Evolutionary conservation across 2,888 invertebrate species (phyloP).

Genomic region (Belgica antarctica): DNA sequence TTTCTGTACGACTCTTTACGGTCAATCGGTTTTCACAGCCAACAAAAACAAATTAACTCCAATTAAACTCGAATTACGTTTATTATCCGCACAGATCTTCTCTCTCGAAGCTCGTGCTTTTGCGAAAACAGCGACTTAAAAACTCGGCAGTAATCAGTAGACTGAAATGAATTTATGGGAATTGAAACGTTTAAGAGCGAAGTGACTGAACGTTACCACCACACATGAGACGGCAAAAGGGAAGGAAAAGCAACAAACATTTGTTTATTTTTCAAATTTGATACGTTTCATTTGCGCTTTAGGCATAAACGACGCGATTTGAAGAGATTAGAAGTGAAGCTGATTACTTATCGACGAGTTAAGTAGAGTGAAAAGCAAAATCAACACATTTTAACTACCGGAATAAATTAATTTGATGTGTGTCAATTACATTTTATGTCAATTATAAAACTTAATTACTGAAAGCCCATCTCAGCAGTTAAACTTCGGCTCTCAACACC

Average conservation of each 20-base stretch:
- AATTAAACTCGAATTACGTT: background rate
- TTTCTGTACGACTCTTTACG: no score
- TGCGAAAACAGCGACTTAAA: background rate
- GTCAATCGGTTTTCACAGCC: no score
- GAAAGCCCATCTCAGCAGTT: no score
- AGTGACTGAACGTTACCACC: conserved; percentile 9
- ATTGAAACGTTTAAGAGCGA: conserved; percentile 19
- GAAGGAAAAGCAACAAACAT: background rate
- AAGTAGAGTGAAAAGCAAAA: no score
- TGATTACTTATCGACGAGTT: no score
- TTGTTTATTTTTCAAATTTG: conserved; percentile 6
- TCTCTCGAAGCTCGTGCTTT: no score
- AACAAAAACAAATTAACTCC: background rate
- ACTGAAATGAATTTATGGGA: conserved; percentile 12
- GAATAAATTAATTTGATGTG: no score
- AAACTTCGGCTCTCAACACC: background rate
- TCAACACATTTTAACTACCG: no score
- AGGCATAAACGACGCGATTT: no score
- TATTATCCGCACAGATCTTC: background rate
- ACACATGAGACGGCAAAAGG: background rate
- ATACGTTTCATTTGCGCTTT: background rate
- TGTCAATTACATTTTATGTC: no score
- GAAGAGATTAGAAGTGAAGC: no score
- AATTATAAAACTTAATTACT: no score
- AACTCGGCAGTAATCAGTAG: background rate